Percentiles rank a stretch among this genome's conserved stretches.
phyloP scores from a whole-genome alignment of 1,140 invertebrate genomes.

The Telenomus remus region DNA sequence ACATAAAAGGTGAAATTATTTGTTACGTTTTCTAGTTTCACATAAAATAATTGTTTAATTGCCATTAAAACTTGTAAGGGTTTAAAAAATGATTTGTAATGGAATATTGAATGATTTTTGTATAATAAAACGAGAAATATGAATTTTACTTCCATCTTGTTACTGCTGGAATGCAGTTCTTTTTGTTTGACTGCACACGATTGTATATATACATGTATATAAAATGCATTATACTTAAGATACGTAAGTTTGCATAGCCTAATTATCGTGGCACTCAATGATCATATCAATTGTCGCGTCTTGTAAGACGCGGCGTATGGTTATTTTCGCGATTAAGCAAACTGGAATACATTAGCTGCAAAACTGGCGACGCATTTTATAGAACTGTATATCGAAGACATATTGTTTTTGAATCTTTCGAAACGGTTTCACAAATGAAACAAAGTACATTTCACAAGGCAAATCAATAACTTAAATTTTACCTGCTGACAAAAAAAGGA shows the following conservation, averaged over 20 bases:
- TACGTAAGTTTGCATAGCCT: slow-evolving; percentile 59
- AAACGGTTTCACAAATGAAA: too few relatives aligned
- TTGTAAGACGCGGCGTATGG: slow-evolving; percentile 18
- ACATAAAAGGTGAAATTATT: too few relatives aligned
- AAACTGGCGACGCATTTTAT: slow-evolving; percentile 46
- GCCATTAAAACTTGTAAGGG: not conserved
- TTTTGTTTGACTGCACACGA: slow-evolving; percentile 41
- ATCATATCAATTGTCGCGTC: slow-evolving; percentile 50
- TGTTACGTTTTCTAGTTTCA: too few relatives aligned
- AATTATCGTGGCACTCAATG: slow-evolving; percentile 56
- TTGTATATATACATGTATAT: slow-evolving; percentile 57
- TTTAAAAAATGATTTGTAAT: slow-evolving; percentile 22
- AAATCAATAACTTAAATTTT: too few relatives aligned
- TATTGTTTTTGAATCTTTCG: too few relatives aligned
- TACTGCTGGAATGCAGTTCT: slow-evolving; percentile 53
- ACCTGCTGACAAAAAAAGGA: too few relatives aligned
- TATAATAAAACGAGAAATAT: slow-evolving; percentile 46
- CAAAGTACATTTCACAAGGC: too few relatives aligned
- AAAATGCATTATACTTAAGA: slow-evolving; percentile 56
- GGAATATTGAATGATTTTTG: slow-evolving; percentile 37
- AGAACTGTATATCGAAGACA: too few relatives aligned
- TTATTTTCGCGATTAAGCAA: slow-evolving; percentile 47
- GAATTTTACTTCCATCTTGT: slow-evolving; percentile 55
- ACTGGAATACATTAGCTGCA: slow-evolving; percentile 52
- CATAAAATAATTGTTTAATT: too few relatives aligned